Conservation (phyloP, 2,888 invertebrate genomes). For the Cylloceria caligata region DNA sequence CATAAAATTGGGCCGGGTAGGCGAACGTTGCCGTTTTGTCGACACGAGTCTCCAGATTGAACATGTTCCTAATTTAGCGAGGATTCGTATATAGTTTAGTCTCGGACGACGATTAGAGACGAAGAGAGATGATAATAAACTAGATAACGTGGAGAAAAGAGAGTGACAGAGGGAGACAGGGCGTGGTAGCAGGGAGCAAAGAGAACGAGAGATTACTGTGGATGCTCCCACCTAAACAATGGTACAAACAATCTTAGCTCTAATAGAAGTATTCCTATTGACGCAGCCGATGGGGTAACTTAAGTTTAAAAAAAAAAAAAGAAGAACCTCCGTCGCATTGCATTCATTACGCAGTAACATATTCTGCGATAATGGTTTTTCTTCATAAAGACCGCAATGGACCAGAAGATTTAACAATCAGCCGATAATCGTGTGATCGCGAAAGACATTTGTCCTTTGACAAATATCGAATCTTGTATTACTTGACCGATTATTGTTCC, state of each 20-base stretch:
- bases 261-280: slow-evolving; percentile 83
- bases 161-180: slow-evolving; percentile 32
- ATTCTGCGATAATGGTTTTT: slow-evolving; percentile 62
- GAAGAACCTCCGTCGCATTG: slow-evolving; percentile 70
- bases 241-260: slow-evolving; percentile 83
- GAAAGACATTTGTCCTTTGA: slow-evolving; percentile 1
- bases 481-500: slow-evolving; percentile 24
- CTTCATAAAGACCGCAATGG: slow-evolving; percentile 57
- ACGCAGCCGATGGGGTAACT: slow-evolving; percentile 67
- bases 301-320: slow-evolving; percentile 64
- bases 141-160: slow-evolving; percentile 35
- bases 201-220: slow-evolving; percentile 74
- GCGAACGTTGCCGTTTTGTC: slow-evolving; percentile 61
- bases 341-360: slow-evolving; percentile 73
- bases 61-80: slow-evolving; percentile 70
- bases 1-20: slow-evolving; percentile 56
- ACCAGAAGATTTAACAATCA: slow-evolving; percentile 53
- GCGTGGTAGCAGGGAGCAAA: slow-evolving; percentile 19
- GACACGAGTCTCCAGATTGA: slow-evolving; percentile 62
- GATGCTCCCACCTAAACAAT: slow-evolving; percentile 82
- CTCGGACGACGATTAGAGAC: slow-evolving; percentile 41
- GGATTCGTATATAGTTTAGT: slow-evolving; percentile 68
- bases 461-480: slow-evolving; percentile 15
- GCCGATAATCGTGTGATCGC: slow-evolving; percentile 29
- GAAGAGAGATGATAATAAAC: slow-evolving; percentile 39